These are phyloP conservation scores for Abscondita cerata DNA, from an alignment of 2,888 invertebrate species.

Conservation along the genomic window DNA sequence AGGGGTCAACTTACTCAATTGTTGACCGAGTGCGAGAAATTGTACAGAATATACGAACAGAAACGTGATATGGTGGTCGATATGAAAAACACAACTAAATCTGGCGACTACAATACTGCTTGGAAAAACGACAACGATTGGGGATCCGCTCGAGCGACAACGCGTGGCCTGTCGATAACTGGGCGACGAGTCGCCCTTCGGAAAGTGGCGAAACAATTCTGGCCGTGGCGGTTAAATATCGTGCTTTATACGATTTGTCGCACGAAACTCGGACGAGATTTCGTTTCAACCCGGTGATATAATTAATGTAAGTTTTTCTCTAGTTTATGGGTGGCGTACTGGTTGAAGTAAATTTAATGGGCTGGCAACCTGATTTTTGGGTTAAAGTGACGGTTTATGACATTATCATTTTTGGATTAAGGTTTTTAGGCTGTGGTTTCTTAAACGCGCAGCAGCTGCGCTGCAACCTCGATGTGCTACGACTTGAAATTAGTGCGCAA, in stretches of 20 bases:
- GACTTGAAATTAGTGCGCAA: too few species aligned
- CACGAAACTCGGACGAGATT: constrained; percentile 91
- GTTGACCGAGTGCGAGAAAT: constrained; percentile 71
- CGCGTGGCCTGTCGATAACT: constrained; percentile 61
- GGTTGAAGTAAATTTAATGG: neutral
- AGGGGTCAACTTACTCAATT: constrained; percentile 72
- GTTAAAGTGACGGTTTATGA: too few species aligned
- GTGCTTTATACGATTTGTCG: constrained; percentile 94
- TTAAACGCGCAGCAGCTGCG: too few species aligned
- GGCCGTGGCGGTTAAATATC: constrained; percentile 72
- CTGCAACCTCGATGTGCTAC: too few species aligned
- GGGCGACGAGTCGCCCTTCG: constrained; percentile 51
- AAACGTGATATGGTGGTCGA: constrained; percentile 62
- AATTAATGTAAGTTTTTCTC: constrained; percentile 69
- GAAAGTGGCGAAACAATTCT: constrained; percentile 55
- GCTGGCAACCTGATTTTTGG: neutral
- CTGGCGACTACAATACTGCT: constrained; percentile 59
- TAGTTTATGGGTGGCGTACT: neutral
- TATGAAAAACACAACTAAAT: constrained; percentile 57
- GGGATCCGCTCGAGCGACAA: constrained; percentile 57
- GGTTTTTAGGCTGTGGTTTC: too few species aligned
- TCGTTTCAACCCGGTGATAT: constrained; percentile 93
- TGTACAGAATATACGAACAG: constrained; percentile 73
- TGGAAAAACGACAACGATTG: constrained; percentile 69
- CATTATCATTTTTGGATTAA: too few species aligned